A percentile compares a stretch with the other conserved stretches of the same genome.
Conservation (phyloP, 2,797 vertebrate genomes). For the Schizopygopsis malacanthus region DNA sequence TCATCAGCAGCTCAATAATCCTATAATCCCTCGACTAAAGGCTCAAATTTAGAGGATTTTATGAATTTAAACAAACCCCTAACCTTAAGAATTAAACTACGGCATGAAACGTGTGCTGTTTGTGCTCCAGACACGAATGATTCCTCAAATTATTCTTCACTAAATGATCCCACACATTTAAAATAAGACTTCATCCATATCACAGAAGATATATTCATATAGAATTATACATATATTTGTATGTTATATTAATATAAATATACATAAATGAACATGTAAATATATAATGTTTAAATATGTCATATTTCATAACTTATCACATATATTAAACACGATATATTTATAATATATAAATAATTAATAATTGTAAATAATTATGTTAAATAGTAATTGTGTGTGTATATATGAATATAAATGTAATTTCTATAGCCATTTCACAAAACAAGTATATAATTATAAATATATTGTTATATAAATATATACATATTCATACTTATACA, state of each 20-base stretch:
- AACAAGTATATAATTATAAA: too few relatives aligned
- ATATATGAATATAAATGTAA: not conserved
- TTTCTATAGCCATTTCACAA: too few relatives aligned
- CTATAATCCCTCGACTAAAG: not conserved
- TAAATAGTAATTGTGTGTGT: not conserved
- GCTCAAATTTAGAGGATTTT: not conserved
- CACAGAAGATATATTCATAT: not conserved
- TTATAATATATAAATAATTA: not conserved
- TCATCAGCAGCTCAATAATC: not conserved
- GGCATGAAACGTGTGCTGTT: not conserved
- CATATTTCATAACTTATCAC: not conserved
- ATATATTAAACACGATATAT: not conserved
- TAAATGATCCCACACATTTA: not conserved
- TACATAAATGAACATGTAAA: not conserved
- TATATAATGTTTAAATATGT: not conserved
- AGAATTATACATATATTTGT: not conserved
- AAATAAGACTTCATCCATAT: not conserved
- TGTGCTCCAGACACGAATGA: not conserved
- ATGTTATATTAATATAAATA: not conserved
- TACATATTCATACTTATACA: too few relatives aligned
- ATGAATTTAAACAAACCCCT: slow-evolving; percentile 4
- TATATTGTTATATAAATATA: too few relatives aligned
- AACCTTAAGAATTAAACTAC: not conserved
- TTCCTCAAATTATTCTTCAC: not conserved
- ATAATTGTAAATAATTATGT: not conserved